Conservation (phyloP, 1,140 invertebrate species). For the Lerema accius region DNA sequence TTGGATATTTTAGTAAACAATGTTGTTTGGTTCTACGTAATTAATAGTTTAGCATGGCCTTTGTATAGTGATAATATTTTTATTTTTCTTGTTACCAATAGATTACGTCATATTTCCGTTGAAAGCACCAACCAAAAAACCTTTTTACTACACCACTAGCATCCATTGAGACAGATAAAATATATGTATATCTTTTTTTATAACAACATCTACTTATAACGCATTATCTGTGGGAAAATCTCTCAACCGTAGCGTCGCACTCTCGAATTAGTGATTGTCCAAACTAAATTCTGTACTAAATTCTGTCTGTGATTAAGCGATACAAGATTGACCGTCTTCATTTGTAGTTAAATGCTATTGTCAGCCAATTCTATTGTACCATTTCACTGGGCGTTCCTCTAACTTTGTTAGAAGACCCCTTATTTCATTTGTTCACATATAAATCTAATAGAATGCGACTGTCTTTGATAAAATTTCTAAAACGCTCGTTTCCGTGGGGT, state of each 20-base stretch:
- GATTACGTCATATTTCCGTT: too few relatives aligned
- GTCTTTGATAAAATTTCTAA: not conserved
- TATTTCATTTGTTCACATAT: slow-evolving; percentile 12
- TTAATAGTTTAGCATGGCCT: too few relatives aligned
- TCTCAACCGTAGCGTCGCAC: slow-evolving; percentile 50
- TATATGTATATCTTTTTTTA: not conserved
- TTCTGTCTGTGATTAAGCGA: slow-evolving; percentile 43
- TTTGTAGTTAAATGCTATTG: slow-evolving; percentile 46
- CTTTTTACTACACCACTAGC: too few relatives aligned
- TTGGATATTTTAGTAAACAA: too few relatives aligned
- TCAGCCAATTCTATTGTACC: slow-evolving; percentile 41
- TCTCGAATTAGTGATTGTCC: slow-evolving; percentile 39
- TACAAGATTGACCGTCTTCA: slow-evolving; percentile 44
- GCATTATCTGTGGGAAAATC: slow-evolving; percentile 61
- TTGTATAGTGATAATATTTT: too few relatives aligned
- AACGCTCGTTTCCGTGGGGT: not conserved
- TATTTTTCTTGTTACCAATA: too few relatives aligned
- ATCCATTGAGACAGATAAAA: slow-evolving; percentile 18
- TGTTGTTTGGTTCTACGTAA: too few relatives aligned
- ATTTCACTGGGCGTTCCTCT: slow-evolving; percentile 41
- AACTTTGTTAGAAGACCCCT: slow-evolving; percentile 15
- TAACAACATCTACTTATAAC: not conserved
- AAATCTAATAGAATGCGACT: not conserved
- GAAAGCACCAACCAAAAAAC: too few relatives aligned
- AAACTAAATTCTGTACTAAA: slow-evolving; percentile 38